Evolutionary conservation across 2,888 invertebrate species (phyloP).

Genomic region (Teleogryllus oceanicus): DNA sequence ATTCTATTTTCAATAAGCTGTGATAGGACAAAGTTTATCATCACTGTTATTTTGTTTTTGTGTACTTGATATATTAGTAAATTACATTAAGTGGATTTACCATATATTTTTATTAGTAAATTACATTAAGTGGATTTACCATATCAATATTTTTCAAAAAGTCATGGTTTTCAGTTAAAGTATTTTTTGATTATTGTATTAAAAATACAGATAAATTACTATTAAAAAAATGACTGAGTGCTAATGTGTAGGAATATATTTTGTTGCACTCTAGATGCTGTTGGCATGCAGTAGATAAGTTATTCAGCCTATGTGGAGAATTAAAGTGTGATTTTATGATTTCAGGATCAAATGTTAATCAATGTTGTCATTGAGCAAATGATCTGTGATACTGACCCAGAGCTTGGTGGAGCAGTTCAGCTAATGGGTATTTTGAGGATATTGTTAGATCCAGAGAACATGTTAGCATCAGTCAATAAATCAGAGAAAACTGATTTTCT

Average conservation of each 20-base stretch:
- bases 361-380: constrained; percentile 99
- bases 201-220: too few relatives aligned
- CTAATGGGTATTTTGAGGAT: constrained; percentile 91
- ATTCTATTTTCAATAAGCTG: too few relatives aligned
- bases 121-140: too few relatives aligned
- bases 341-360: constrained; percentile 84
- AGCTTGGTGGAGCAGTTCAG: constrained; percentile 95
- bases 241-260: constrained; percentile 3
- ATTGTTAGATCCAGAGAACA: constrained; percentile 95
- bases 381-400: constrained; percentile 94
- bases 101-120: too few relatives aligned
- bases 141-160: too few relatives aligned
- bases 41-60: too few relatives aligned
- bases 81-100: too few relatives aligned
- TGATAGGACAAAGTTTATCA: too few relatives aligned
- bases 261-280: background rate
- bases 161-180: too few relatives aligned
- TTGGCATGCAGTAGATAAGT: background rate
- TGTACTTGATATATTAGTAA: too few relatives aligned
- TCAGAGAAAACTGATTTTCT: constrained; percentile 98
- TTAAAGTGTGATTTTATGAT: constrained; percentile 38
- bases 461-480: constrained; percentile 89
- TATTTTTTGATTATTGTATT: too few relatives aligned
- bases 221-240: too few relatives aligned
- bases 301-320: background rate